Base-by-base conservation (phyloP, 2,888 invertebrate species). In the Proisotoma minuta region DNA sequence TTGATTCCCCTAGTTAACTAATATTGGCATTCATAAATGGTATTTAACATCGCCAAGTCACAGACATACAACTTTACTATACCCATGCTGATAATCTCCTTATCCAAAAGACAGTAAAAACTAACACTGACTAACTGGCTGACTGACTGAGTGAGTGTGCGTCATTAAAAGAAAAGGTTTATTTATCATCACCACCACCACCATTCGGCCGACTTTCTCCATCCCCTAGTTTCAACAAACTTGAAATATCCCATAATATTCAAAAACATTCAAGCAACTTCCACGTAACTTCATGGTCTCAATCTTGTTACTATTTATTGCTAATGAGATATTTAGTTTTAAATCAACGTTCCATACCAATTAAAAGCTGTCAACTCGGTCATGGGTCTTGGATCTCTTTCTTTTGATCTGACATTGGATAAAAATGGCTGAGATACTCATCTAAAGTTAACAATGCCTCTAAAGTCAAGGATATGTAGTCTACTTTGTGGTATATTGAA, bases 131-230 rank as follows among this genome's bases (percentile, higher is more conserved):
- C 52, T 52, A 52, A 28, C 52, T 52, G 23, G 27, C 34, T 54
- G 40, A 39, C 54, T 54, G 40, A 50, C 56, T 60, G 60, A 57
- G 48, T 60, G 57, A 60, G 51, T 60, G 49, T 50, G 60, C 56
- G 50, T 60, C 60, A 60, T 60, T 60, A 60, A 60, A 34, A 56
- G 60, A 60, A 57, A 56, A 56, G 40, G 56, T 26, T 39, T 54
- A 60, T 60, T 60, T 57, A 60, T 60, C 60, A 60, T 53, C 39
- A 60, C 56, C 60, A 60, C 57, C 39, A 60, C 56, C 60, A 60
- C 56, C 24, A 34, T 54, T 22, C 54, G 54, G 39, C 54, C 34
- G 54, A 54, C 54, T 54, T 54, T 54, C 54, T 54, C 54, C 40
- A 18, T 39, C 22, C 20, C 8, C 54, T 5, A 5, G 10, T 47